Evolutionary conservation across 2,888 invertebrate genomes (phyloP).

Genomic region (Brassicogethes aeneus): DNA sequence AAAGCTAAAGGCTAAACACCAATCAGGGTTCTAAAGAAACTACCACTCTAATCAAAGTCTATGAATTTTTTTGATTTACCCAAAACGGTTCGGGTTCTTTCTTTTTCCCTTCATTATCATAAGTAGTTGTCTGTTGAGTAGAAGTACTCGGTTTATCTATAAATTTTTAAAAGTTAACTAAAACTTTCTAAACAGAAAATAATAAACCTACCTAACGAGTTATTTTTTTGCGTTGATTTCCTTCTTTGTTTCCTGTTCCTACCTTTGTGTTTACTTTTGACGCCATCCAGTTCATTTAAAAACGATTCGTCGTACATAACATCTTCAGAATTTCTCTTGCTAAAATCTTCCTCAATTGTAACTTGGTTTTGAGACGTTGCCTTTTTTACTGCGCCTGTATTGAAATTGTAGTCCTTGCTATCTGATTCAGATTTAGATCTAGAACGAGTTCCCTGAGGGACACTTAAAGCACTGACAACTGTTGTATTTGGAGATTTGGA

Average conservation of each 20-base stretch:
- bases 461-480: not conserved
- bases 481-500: slow-evolving; percentile 9
- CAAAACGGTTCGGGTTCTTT: slow-evolving; percentile 20
- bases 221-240: not conserved
- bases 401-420: not conserved
- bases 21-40: not conserved
- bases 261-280: not conserved
- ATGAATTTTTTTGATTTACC: slow-evolving; percentile 11
- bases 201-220: not conserved
- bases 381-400: not conserved
- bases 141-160: slow-evolving; percentile 4
- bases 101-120: not conserved
- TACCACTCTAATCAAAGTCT: not conserved
- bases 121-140: no score
- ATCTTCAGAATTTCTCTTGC: not conserved
- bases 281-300: slow-evolving; percentile 6
- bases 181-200: not conserved
- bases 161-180: not conserved
- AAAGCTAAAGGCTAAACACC: not conserved
- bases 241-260: slow-evolving; percentile 1
- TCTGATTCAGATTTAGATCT: slow-evolving; percentile 7
- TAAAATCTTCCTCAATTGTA: not conserved
- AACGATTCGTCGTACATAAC: not conserved
- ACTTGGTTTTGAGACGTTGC: not conserved
- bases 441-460: not conserved